Base-by-base conservation (phyloP, 2,113 vertebrate genomes). In the Etheostoma cragini region DNA sequence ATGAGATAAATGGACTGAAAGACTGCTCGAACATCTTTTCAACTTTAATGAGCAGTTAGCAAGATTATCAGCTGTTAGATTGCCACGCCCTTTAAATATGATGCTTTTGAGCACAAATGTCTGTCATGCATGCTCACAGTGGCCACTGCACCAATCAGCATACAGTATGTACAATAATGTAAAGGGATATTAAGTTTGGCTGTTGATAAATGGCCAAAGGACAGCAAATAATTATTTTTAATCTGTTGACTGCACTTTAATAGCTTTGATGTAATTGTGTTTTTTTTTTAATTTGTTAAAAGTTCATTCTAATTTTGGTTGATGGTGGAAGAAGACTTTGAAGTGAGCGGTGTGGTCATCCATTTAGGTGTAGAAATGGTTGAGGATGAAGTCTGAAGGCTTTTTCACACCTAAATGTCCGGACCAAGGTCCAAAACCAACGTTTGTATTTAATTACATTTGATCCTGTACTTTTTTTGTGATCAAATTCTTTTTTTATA, bases 21-120 rank as follows among this genome's bases (percentile, higher is more conserved):
- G 56, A 33, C 64, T 77, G 42, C 52, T 33, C 72, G 72, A 77
- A 84, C 75, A 84, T 78, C 17, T 76, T 83, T 85, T 86, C 35
- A 72, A 61, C 50, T 73, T 21, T 89, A 90, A 91, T 87, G 81
- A 89, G 78, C 80, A 85, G 70, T 66, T 77, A 30, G 57, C 52
- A 50, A 57, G 52, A 78, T 47, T 66, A 72, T 79, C 17, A 60
- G 53, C 78, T 22, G 62, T 46, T 69, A 62, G 86, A 82, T 62
- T 76, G 56, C 69, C n/a, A n/a, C 57, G 33, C 21, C 30, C 47
- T 61, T 69, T 30, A 26, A 77, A 46, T 47, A 8, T 58, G n/a
- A 30, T 50, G 52, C 76, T 66, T 76, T 65, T 24, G 26, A 75
- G 70, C 62, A 45, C 65, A 58, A 8, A 12, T 63, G 16, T 58